Base-by-base conservation (phyloP, 2,113 vertebrate species). In the Callionymus lyra region DNA sequence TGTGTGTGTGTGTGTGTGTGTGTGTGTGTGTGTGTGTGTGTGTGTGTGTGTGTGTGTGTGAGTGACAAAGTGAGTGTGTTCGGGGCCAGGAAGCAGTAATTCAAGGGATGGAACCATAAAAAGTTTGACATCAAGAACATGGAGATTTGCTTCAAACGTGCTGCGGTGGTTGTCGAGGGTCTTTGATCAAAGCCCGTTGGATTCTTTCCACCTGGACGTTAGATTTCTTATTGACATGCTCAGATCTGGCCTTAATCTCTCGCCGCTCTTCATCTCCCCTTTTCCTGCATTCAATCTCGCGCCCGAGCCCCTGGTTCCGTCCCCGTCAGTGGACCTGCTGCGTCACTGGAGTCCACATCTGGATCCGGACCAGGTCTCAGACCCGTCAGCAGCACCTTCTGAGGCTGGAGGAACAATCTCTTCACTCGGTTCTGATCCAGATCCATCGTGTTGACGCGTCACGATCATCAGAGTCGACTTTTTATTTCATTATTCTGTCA, bases 101-200 rank as follows among this genome's bases (percentile, higher is more conserved):
- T 82, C 68, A 77, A 50, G 60, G 16, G 52, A 59, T 76, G 69
- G 52, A 62, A 63, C 70, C 72, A 63, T 72, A 66, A 72, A 69
- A 72, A 63, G 56, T 70, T 51, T 55, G 65, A 72, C 67, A 66
- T 70, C 31, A 57, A 63, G 60, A 63, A 56, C 44, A 8, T 27
- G 21, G 21, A 27, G 21, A 27, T 27, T 27, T 27, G 21, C 27
- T 66, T 72, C 42, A 48, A 59, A 56, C 47, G 12, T 60, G 59
- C 42, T 52, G 49, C 14, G 52, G 50, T 52, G 67, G 69, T 59
- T 54, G 66, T 56, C 41, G 47, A 68, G 63, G 59, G 39, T 17
- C 56, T 74, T 66, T 68, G 61, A 76, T 76, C 68, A 62, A 50
- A 77, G 56, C 34, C 1, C 44, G 38, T 50, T 65, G 53, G 63